Percentiles rank a stretch among this genome's conserved stretches.
Conservation (phyloP, 2,888 invertebrate genomes). For the Fragum whitleyi region DNA sequence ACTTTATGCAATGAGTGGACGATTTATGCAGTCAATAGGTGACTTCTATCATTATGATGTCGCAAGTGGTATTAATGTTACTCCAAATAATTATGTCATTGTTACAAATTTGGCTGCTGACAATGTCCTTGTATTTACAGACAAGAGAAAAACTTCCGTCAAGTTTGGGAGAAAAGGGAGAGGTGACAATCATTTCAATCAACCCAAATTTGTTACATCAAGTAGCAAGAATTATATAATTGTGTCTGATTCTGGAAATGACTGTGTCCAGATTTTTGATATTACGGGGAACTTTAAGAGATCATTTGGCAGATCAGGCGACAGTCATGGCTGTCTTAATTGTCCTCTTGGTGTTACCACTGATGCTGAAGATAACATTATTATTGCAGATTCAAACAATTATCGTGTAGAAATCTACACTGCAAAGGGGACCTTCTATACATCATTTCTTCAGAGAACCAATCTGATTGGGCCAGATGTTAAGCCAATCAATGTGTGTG, state of each 20-base stretch:
- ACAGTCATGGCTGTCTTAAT: constrained; percentile 69
- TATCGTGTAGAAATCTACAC: constrained; percentile 78
- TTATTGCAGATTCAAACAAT: constrained; percentile 81
- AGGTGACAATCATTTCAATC: constrained; percentile 75
- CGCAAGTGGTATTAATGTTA: constrained; percentile 75
- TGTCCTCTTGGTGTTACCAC: constrained; percentile 79
- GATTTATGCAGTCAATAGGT: constrained; percentile 71
- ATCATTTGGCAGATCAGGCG: constrained; percentile 73
- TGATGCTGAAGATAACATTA: constrained; percentile 76
- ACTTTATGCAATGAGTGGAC: constrained; percentile 70
- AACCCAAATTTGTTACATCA: constrained; percentile 75
- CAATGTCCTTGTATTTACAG: constrained; percentile 76
- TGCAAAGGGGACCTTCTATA: constrained; percentile 72
- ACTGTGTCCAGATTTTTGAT: constrained; percentile 77
- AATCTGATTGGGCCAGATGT: constrained; percentile 73
- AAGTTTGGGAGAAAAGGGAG: constrained; percentile 80
- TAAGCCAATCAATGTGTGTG: constrained; percentile 77
- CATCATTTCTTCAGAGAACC: constrained; percentile 73
- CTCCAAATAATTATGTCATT: constrained; percentile 68
- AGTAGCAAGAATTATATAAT: constrained; percentile 78
- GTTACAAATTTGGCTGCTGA: constrained; percentile 75
- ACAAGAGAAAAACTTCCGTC: constrained; percentile 74
- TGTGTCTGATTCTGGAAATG: constrained; percentile 77
- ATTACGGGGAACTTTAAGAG: constrained; percentile 76
- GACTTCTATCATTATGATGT: constrained; percentile 74